These are phyloP conservation scores for Ardeotis arabs DNA, from an alignment of 2,113 vertebrate species.

Conservation along the genomic window DNA sequence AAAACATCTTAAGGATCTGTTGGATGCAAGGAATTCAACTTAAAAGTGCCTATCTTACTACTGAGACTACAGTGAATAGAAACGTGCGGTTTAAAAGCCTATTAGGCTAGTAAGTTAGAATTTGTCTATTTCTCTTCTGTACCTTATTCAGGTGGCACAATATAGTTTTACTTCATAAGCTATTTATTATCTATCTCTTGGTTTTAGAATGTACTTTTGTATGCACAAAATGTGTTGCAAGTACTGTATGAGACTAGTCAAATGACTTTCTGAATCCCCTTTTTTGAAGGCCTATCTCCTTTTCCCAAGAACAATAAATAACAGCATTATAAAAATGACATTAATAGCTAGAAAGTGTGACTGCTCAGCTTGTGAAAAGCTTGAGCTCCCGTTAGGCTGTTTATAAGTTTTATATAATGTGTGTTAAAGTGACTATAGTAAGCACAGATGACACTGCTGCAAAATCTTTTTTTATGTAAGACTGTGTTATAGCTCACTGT, in stretches of 20 bases:
- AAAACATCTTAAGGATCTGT: not conserved
- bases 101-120: not conserved
- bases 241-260: not conserved
- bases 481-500: not conserved
- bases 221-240: not conserved
- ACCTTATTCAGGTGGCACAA: not conserved
- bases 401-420: not conserved
- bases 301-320: not conserved
- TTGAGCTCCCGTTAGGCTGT: not conserved
- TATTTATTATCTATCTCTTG: not conserved
- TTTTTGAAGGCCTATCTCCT: not conserved
- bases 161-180: not conserved
- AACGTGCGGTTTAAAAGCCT: not conserved
- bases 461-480: not conserved
- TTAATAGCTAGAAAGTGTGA: not conserved
- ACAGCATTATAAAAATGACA: not conserved
- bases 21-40: not conserved
- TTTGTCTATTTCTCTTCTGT: not conserved
- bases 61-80: not conserved
- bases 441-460: not conserved
- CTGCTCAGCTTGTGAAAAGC: not conserved
- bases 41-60: not conserved
- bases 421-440: not conserved
- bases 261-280: not conserved
- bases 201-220: not conserved